These are phyloP conservation scores for Polyommatus icarus DNA, from an alignment of 2,888 invertebrate species.

Conservation along the genomic window DNA sequence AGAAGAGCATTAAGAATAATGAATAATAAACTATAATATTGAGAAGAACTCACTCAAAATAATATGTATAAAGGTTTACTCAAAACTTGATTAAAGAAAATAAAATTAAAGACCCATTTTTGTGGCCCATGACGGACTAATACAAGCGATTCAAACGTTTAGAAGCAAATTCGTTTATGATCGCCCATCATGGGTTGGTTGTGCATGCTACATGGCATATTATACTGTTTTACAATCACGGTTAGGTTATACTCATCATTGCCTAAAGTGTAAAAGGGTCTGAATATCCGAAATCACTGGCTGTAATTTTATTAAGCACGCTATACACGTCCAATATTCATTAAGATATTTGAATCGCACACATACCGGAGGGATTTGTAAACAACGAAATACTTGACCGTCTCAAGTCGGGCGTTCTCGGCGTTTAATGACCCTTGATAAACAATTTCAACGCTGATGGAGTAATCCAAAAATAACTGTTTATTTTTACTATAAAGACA, in stretches of 20 bases:
- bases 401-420: neutral
- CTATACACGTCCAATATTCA: constrained; percentile 28
- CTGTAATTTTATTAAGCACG: constrained; percentile 24
- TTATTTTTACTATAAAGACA: neutral
- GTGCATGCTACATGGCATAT: neutral
- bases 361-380: constrained; percentile 27
- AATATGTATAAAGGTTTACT: neutral
- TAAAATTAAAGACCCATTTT: too few relatives aligned
- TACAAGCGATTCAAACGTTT: neutral
- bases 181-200: neutral
- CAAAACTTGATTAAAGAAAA: too few relatives aligned
- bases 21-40: neutral
- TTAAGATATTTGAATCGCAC: constrained; percentile 29
- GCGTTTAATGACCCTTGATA: constrained; percentile 11
- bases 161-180: neutral
- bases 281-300: neutral
- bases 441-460: constrained; percentile 8
- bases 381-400: constrained; percentile 30
- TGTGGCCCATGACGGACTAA: neutral
- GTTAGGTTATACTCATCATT: neutral
- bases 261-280: neutral
- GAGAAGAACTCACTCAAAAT: neutral
- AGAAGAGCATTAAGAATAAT: too few relatives aligned
- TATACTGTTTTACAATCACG: neutral
- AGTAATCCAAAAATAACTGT: neutral